A percentile compares a stretch with the other conserved stretches of the same genome.
These are phyloP conservation scores for Otus scops DNA, from an alignment of 2,797 vertebrate species.

Conservation along the genomic window DNA sequence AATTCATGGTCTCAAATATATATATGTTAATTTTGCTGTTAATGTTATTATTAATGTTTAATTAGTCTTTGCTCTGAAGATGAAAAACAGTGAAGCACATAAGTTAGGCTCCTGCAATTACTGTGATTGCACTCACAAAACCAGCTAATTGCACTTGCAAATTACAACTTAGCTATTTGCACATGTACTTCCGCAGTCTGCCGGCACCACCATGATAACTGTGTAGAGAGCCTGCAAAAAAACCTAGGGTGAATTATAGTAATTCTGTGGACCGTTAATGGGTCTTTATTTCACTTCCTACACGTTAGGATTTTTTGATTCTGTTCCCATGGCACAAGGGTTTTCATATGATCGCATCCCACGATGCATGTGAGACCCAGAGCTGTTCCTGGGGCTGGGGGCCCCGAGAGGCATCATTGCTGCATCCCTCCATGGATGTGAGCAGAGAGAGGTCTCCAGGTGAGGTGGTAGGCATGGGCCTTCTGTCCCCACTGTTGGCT, in stretches of 20 bases:
- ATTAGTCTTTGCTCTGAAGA: constrained; percentile 66
- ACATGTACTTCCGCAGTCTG: constrained; percentile 60
- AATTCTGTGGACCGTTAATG: constrained; percentile 7
- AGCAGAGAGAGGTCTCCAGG: neutral
- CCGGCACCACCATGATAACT: constrained; percentile 39
- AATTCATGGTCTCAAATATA: constrained; percentile 63
- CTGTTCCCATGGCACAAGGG: neutral
- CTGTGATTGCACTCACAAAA: constrained; percentile 70
- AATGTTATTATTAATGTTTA: constrained; percentile 66
- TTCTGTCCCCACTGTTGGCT: neutral
- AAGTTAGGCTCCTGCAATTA: constrained; percentile 70
- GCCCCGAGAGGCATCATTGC: neutral
- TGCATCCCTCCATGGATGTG: fast-evolving
- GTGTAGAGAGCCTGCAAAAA: constrained; percentile 4
- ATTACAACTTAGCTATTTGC: constrained; percentile 69
- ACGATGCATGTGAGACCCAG: fast-evolving
- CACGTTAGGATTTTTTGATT: neutral
- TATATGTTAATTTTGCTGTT: constrained; percentile 68
- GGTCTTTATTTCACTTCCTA: constrained; percentile 13
- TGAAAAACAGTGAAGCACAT: constrained; percentile 61
- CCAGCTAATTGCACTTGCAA: constrained; percentile 71
- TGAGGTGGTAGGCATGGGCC: neutral
- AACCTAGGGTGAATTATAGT: constrained; percentile 36
- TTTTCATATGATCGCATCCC: neutral
- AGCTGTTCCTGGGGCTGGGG: neutral